Evolutionary conservation across 1,140 invertebrate genomes (phyloP), one percentile per base, ranked within the genome.

Genomic region (Centruroides sculpturatus): DNA sequence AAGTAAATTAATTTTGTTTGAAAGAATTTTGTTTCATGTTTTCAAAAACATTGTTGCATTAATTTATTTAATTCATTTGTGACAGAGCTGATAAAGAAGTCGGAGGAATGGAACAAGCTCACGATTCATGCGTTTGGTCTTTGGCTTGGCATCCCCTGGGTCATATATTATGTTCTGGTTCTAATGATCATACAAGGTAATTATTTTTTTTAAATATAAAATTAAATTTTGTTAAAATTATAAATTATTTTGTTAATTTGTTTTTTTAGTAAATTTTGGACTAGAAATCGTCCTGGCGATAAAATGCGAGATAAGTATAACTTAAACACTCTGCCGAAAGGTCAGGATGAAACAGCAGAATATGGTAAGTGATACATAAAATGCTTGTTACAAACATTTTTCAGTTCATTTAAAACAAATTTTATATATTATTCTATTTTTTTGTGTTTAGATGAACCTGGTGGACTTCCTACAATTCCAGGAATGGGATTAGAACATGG

Each of bases 121-220:
- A 99, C 75, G 96, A 99, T 74, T 96, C 92, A 69, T 98, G 98
- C 71, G 92, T 99, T 1, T 99, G 96, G 96, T 91, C 92, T 12
- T 77, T 99, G 64, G 90, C 92, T 34, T 99, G 97, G 96, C 97
- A 99, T 81, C 97, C 97, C 2, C 74, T 99, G 5, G 97, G 97
- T 6, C 97, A 99, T 72, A 98, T 99, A 67, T 76, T 99, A 3
- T 96, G 92, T 70, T 96, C 94, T 4, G 94, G 95, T 5, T 97
- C 93, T 35, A 98, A 98, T 76, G 95, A 98, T 77, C 94, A 98
- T 69, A 92, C 92, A 5, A 94, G 77, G 75, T 78, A 69, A 71
- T 70, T 53, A n/a, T 34, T 10, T 51, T 51, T 51, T 12, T 51
- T 12, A 34, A n/a, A n/a, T 34, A 12, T 51, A 51, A n/a, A 34